These are phyloP conservation scores for Trematocara nigrifrons DNA, from an alignment of 2,113 vertebrate species.

Conservation along the genomic window DNA sequence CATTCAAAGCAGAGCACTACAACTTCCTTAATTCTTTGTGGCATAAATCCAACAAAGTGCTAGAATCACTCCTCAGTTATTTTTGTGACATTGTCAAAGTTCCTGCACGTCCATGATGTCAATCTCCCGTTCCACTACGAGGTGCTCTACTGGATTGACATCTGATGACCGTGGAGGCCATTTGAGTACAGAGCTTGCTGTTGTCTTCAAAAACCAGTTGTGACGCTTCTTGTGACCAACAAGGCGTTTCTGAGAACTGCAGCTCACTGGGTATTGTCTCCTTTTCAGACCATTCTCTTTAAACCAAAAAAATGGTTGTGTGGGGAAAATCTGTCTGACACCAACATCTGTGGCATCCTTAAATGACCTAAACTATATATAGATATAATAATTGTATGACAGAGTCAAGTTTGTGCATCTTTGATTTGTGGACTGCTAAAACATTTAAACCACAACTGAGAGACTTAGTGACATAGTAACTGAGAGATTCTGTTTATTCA, in stretches of 20 bases:
- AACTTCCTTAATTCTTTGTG: background rate
- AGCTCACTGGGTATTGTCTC: background rate
- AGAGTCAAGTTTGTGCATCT: background rate
- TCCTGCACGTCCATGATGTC: background rate
- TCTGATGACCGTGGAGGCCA: background rate
- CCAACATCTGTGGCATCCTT: background rate
- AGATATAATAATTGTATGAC: background rate
- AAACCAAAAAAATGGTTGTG: background rate
- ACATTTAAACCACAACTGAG: background rate
- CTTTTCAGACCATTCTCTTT: background rate
- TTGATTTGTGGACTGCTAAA: background rate
- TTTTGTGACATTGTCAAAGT: background rate
- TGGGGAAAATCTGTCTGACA: background rate
- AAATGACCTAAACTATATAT: background rate
- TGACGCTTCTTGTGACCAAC: background rate
- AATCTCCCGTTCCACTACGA: background rate
- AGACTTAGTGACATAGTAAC: background rate
- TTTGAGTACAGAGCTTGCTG: background rate
- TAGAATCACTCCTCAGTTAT: background rate
- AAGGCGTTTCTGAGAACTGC: background rate
- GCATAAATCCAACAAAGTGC: background rate
- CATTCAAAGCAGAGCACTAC: background rate
- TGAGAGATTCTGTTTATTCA: background rate
- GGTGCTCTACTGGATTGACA: background rate
- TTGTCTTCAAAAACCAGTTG: background rate